Evolutionary conservation across 2,113 vertebrate species (phyloP), one percentile per base, ranked within the genome.

Genomic region (Protobothrops mucrosquamatus): DNA sequence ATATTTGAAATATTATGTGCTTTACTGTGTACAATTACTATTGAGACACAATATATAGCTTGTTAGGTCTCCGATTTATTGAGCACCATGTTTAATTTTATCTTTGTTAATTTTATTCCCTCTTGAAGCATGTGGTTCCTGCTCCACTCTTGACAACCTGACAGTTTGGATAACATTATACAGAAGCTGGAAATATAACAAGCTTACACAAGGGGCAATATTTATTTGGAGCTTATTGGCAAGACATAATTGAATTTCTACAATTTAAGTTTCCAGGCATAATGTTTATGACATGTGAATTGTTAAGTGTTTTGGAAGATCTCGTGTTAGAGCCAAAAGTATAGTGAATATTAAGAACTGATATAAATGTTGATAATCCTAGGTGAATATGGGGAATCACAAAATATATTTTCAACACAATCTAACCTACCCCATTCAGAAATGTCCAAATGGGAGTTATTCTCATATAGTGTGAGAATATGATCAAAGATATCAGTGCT

Each of bases 81-180:
- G 85, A 89, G 29, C 74, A 93, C 55, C 74, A 90, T 93, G 74
- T 93, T 93, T 93, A 88, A 90, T 93, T 93, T 52, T n/a, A 89
- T 64, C 87, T 48, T 92, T 89, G 87, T 89, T 92, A 89, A 93
- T 89, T 85, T 93, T 93, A 93, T 90, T 93, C 74, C 69, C 92
- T 15, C 29, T 90, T 85, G 88, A 89, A 93, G 29, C 89, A 43
- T 59, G 55, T 23, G 24, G 43, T 92, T 85, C 69, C 61, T 34
- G 56, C 29, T 93, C 43, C 46, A 51, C 69, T 86, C 74, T 86
- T 93, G 92, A 85, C 92, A 93, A 85, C 69, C 57, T 93, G 92
- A 89, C 88, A 92, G 54, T 92, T 89, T 85, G 54, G 64, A 89
- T 92, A 89, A 85, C 54, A 92, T 92, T 92, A 85, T 85, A 93